phyloP scores from a whole-genome alignment of 2,888 invertebrate genomes.

The Mayetiola destructor region DNA sequence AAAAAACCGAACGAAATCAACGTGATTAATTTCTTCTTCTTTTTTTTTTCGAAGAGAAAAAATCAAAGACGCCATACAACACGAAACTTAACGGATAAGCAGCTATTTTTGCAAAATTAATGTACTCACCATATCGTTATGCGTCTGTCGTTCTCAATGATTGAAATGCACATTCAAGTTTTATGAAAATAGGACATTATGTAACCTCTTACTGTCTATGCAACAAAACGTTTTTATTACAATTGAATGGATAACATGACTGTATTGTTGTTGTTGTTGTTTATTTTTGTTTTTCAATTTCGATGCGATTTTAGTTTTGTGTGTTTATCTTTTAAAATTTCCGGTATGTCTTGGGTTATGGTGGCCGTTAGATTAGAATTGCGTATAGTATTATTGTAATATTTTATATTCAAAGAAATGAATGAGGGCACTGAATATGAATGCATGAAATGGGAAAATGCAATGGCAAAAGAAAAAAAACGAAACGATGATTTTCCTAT shows the following conservation, averaged over 20 bases:
- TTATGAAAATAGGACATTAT: conserved; percentile 15
- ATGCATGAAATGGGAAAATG: too few relatives aligned
- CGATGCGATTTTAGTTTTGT: too few relatives aligned
- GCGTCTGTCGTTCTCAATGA: neutral
- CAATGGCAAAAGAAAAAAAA: too few relatives aligned
- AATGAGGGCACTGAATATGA: too few relatives aligned
- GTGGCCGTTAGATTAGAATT: too few relatives aligned
- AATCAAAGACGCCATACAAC: neutral
- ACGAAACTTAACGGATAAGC: neutral
- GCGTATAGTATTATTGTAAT: too few relatives aligned
- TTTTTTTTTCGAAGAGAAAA: neutral
- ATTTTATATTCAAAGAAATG: too few relatives aligned
- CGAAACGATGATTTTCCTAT: too few relatives aligned
- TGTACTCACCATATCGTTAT: neutral
- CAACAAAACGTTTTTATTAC: conserved; percentile 8
- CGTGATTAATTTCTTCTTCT: neutral
- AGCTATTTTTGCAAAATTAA: neutral
- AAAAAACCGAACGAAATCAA: too few relatives aligned
- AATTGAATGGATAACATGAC: conserved; percentile 7
- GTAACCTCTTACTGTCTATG: conserved; percentile 4
- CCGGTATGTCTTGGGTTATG: too few relatives aligned
- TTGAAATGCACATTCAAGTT: conserved; percentile 15
- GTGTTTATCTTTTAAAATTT: too few relatives aligned
- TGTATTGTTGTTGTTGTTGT: neutral
- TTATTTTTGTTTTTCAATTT: neutral